Conservation (phyloP, 2,888 invertebrate genomes). For the Eilema depressum region DNA sequence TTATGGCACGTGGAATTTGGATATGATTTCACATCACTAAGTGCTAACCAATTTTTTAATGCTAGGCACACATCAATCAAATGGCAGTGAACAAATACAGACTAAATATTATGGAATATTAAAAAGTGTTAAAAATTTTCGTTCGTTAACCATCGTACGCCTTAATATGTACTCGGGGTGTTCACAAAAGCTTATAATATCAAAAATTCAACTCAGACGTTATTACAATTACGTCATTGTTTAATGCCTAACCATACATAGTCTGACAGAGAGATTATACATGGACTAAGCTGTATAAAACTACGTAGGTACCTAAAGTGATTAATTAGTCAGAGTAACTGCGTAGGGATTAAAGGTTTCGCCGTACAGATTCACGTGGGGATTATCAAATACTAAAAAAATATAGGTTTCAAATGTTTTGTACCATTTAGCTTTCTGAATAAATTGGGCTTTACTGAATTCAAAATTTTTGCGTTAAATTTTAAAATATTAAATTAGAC, state of each 20-base stretch:
- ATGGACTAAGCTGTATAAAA: not conserved
- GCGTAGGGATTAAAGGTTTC: not conserved
- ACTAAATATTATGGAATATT: not conserved
- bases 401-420: not conserved
- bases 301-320: not conserved
- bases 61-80: not conserved
- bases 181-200: conserved; percentile 6
- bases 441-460: not conserved
- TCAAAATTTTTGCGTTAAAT: not conserved
- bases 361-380: not conserved
- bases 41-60: not conserved
- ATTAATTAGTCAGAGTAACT: not conserved
- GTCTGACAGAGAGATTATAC: not conserved
- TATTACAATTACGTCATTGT: not conserved
- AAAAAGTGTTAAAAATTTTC: not conserved
- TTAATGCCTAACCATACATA: not conserved
- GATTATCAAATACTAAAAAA: not conserved
- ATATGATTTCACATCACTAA: not conserved
- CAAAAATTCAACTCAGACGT: conserved; percentile 21
- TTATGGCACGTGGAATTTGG: not conserved
- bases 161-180: not conserved
- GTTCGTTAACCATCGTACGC: not conserved
- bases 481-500: too few species aligned
- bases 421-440: not conserved
- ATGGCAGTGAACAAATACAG: not conserved